phyloP scores from a whole-genome alignment of 1,140 invertebrate species.

The Drosophila gunungcola region DNA sequence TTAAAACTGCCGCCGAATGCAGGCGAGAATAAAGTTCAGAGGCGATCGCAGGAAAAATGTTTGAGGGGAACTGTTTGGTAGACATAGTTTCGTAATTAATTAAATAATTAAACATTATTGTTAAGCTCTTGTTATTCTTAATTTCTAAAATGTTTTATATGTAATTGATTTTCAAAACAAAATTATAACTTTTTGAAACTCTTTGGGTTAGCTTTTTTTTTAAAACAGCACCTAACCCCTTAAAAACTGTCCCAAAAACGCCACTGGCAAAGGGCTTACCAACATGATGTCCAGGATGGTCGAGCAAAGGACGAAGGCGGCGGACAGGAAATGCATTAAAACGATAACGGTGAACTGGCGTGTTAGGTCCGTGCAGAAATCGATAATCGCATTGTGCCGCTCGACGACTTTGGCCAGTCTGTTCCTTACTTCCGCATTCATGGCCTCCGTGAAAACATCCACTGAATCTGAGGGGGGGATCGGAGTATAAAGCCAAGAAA shows the following conservation, averaged over 20 bases:
- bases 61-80: background rate
- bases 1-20: conserved; percentile 46
- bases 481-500: conserved; percentile 6
- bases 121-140: background rate
- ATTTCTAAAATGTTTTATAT: too few relatives aligned
- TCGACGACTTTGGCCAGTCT: conserved; percentile 52
- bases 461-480: conserved; percentile 19
- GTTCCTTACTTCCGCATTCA: conserved; percentile 49
- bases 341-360: conserved; percentile 75
- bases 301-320: conserved; percentile 76
- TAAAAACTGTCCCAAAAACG: background rate
- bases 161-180: too few relatives aligned
- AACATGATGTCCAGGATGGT: conserved; percentile 80
- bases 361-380: conserved; percentile 76
- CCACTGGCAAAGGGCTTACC: conserved; percentile 56
- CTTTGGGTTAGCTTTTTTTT: too few relatives aligned
- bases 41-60: background rate
- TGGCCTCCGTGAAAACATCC: conserved; percentile 34
- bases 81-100: background rate
- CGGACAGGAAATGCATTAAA: conserved; percentile 82
- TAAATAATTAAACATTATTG: background rate
- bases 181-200: too few relatives aligned
- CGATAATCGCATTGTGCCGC: conserved; percentile 81
- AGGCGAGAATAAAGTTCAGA: conserved; percentile 11
- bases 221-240: background rate